Conservation (phyloP, 2,888 invertebrate genomes). For the Lycaena phlaeas region DNA sequence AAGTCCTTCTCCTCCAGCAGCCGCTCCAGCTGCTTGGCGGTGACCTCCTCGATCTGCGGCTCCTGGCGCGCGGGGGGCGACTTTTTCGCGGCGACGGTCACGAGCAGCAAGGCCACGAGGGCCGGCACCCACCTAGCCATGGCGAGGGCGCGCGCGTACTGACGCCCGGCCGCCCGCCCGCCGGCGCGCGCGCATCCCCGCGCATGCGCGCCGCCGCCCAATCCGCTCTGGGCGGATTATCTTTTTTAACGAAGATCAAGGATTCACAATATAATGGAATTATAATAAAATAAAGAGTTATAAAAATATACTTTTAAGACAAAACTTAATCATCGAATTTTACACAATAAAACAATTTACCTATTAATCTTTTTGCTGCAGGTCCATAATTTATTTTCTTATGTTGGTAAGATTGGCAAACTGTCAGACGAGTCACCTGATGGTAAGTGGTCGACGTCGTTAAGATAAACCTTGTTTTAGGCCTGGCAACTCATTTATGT, state of each 20-base stretch:
- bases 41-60: conserved; percentile 93
- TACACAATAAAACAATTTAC: too few relatives aligned
- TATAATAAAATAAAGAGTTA: too few relatives aligned
- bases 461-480: too few relatives aligned
- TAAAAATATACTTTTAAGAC: too few relatives aligned
- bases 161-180: conserved; percentile 32
- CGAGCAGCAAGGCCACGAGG: conserved; percentile 67
- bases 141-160: conserved; percentile 68
- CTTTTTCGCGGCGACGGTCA: conserved; percentile 66
- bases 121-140: conserved; percentile 70
- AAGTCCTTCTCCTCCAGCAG: conserved; percentile 92
- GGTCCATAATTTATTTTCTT: too few relatives aligned
- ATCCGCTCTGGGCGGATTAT: conserved; percentile 21
- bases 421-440: too few relatives aligned
- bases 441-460: too few relatives aligned
- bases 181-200: conserved; percentile 24
- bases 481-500: too few relatives aligned
- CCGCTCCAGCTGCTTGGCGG: conserved; percentile 92
- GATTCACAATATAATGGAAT: too few relatives aligned
- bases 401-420: too few relatives aligned
- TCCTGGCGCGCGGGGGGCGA: conserved; percentile 65
- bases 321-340: too few relatives aligned
- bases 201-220: conserved; percentile 21
- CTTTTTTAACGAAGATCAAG: conserved; percentile 6
- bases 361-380: too few relatives aligned